Base-by-base conservation (phyloP, 1,140 invertebrate genomes). In the Atta texana region DNA sequence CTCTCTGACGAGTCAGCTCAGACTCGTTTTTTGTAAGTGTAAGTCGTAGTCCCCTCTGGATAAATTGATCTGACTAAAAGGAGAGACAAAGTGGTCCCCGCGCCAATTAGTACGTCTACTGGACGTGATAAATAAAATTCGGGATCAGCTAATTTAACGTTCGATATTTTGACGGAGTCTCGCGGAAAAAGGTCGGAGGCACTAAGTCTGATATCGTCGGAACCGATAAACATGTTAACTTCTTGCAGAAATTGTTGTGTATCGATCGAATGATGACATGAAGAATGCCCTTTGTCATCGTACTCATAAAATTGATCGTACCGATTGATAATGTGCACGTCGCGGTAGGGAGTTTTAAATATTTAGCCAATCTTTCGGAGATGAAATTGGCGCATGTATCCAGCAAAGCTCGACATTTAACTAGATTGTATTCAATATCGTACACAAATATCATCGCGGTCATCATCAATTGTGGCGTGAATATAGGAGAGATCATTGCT, bases 11-110 rank as follows among this genome's bases (percentile, higher is more conserved):
- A 74, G 2, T 71, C 71, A 85, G 24, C 24, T 24, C 24, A 24
- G 4, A 61, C 71, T 2, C 4, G 82, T 85, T 3, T 85, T 85
- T 66, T 75, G 71, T 24, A 24, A 24, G 24, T 24, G 24, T 4
- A 75, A n/a, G 24, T 59, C n/a, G 51, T 18, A 18, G 4, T 2
- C 49, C 75, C 71, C 8, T 7, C 1, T 2, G 1, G 81, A 66
- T 24, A 85, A 8, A 24, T 66, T 24, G 1, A 85, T 53, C 2
- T 75, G 71, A 6, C 82, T 39, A 8, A 39, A 8, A 39, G 8
- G 0, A 39, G 8, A 39, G 39, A 39, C 5, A 39, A 8, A 7
- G 39, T 39, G 0, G 39, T 5, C 7, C 7, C 7, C 0, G 7
- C 39, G 39, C 39, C 39, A 5, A 39, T 39, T 39, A 39, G 5